Evolutionary conservation across 2,797 vertebrate genomes (phyloP).

Genomic region (Sus cebifrons): DNA sequence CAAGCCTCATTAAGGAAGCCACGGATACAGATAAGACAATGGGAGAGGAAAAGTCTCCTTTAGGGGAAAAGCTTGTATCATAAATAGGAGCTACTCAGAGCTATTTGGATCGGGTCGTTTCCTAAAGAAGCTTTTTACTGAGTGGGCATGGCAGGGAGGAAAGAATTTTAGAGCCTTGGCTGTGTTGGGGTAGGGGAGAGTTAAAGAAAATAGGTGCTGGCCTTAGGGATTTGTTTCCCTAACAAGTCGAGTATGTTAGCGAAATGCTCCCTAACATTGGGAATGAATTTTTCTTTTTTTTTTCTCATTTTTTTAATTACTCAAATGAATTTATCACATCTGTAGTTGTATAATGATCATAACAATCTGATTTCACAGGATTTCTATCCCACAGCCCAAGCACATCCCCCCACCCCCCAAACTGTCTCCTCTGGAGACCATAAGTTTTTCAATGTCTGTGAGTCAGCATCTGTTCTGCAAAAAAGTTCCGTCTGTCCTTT

Average conservation of each 20-base stretch:
- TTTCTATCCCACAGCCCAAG: too few relatives aligned
- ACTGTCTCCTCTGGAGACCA: too few relatives aligned
- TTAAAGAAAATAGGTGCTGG: conserved; percentile 38
- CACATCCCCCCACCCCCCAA: too few relatives aligned
- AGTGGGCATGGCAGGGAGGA: not conserved
- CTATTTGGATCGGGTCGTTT: conserved; percentile 50
- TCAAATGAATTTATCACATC: too few relatives aligned
- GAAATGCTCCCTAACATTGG: conserved; percentile 17
- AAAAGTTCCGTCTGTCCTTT: too few relatives aligned
- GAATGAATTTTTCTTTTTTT: too few relatives aligned
- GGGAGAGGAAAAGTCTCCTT: conserved; percentile 50
- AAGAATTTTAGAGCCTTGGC: conserved; percentile 39
- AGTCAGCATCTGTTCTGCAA: too few relatives aligned
- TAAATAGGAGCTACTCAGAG: not conserved
- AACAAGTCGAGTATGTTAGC: conserved; percentile 28
- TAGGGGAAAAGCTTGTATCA: not conserved
- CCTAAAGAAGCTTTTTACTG: conserved; percentile 64
- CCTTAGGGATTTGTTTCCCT: conserved; percentile 51
- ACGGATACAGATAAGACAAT: conserved; percentile 24
- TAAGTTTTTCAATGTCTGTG: too few relatives aligned
- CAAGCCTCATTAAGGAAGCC: conserved; percentile 58
- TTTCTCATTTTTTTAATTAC: too few relatives aligned
- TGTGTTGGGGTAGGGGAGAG: not conserved
- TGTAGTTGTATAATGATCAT: too few relatives aligned
- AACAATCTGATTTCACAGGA: too few relatives aligned